phyloP scores from a whole-genome alignment of 2,888 invertebrate genomes.

The Ectobius pallidus region DNA sequence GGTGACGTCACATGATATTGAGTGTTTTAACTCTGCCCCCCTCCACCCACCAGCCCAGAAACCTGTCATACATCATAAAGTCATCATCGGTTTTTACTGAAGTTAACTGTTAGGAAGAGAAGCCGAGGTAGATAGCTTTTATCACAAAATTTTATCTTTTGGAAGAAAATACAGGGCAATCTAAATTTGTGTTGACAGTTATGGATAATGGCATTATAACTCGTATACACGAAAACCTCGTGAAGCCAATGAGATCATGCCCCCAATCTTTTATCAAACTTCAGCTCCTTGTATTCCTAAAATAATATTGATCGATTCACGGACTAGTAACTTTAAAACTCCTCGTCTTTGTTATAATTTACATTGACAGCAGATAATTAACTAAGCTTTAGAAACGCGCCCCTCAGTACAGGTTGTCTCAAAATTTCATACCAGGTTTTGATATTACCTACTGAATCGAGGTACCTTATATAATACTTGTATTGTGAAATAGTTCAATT shows the following conservation, averaged over 20 bases:
- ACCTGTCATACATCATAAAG: conserved; percentile 26
- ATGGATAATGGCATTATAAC: conserved; percentile 4
- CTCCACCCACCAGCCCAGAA: too few relatives aligned
- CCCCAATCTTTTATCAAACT: neutral
- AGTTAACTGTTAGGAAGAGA: conserved; percentile 6
- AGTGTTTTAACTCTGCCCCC: neutral
- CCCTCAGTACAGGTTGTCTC: too few relatives aligned
- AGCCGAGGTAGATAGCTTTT: neutral
- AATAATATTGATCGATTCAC: too few relatives aligned
- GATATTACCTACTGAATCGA: too few relatives aligned
- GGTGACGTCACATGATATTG: conserved; percentile 15
- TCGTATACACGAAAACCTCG: neutral
- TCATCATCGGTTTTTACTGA: conserved; percentile 4
- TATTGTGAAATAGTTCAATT: too few relatives aligned
- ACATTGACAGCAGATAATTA: too few relatives aligned
- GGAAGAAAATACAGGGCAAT: conserved; percentile 6
- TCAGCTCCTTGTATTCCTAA: too few relatives aligned
- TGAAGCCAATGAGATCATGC: neutral
- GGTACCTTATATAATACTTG: too few relatives aligned
- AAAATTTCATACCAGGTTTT: too few relatives aligned
- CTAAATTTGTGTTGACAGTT: conserved; percentile 29
- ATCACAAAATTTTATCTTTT: conserved; percentile 14
- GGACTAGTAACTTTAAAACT: too few relatives aligned
- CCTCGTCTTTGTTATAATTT: too few relatives aligned
- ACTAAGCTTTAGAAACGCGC: too few relatives aligned